These are phyloP conservation scores for Pangasius macronema DNA, from an alignment of 2,797 vertebrate species.

Conservation along the genomic window DNA sequence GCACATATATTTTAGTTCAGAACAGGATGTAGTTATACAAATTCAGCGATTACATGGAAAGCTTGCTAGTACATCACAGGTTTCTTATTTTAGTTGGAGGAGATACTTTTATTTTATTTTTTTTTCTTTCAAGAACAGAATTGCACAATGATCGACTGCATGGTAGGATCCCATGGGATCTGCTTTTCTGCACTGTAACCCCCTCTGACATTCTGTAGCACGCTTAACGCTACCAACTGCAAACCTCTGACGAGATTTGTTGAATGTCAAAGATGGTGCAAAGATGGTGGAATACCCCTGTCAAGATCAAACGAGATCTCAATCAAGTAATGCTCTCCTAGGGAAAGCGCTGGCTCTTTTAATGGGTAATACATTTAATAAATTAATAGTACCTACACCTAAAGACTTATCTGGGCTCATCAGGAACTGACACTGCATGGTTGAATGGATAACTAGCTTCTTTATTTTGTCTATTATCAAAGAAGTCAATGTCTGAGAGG, in stretches of 20 bases:
- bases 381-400: background rate
- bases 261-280: conserved; percentile 33
- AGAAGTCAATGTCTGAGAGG: background rate
- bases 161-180: background rate
- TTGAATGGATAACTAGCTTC: conserved; percentile 29
- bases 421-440: conserved; percentile 48
- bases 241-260: background rate
- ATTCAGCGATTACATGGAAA: background rate
- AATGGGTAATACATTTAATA: background rate
- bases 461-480: conserved; percentile 40
- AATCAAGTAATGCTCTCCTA: conserved; percentile 16
- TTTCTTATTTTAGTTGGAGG: background rate
- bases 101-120: background rate
- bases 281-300: conserved; percentile 28
- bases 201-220: conserved; percentile 6
- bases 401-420: conserved; percentile 36
- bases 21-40: background rate
- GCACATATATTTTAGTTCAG: background rate
- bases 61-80: background rate
- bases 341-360: conserved; percentile 20
- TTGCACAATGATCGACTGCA: background rate
- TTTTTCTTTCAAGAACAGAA: background rate
- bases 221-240: background rate
- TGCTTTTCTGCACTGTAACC: conserved; percentile 8
- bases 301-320: conserved; percentile 11